Base-by-base conservation (phyloP, 2,797 vertebrate species). In the Malurus leucopterus region DNA sequence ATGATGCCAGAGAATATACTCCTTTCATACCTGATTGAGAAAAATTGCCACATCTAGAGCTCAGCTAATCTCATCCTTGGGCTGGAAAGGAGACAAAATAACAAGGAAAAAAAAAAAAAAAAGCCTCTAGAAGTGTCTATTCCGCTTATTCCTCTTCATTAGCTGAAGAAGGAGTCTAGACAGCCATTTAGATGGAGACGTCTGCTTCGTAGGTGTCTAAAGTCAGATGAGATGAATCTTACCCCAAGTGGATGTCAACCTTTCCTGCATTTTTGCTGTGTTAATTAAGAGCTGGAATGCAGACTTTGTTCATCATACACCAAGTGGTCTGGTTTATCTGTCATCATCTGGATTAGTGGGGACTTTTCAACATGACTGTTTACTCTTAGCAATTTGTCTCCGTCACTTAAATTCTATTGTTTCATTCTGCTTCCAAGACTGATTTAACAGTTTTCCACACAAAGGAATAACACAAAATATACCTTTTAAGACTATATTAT, bases 231-330 rank as follows among this genome's bases (percentile, higher is more conserved):
- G 72, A 87, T 87, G 76, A 69, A 89, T 92, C 65, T 61, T 80
- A 87, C 10, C 58, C 62, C 40, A 71, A 91, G 54, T 68, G 8
- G 34, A 71, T 92, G 71, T 76, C 88, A 90, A 82, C 69, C 43
- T 89, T 86, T 84, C 69, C 47, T 64, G 24, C 86, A 64, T 84
- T 89, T 83, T 85, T 72, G 51, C 40, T 43, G 26, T 71, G 32
- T 73, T 95, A 91, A 86, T 84, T 93, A 91, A 61, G 72, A 93
- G 41, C 26, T 83, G 84, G 46, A 84, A 91, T 77, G 40, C 43
- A 89, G 47, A 68, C 77, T 87, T 85, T 87, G 83, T 91, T 80
- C 55, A 67, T 90, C 63, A 78, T 79, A 59, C 18, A 62, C 24
- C 41, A 75, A 87, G 78, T 46, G 55, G 26, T 75, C 82, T 73